phyloP scores from a whole-genome alignment of 2,888 invertebrate genomes.

The Drosophila maculinotata region DNA sequence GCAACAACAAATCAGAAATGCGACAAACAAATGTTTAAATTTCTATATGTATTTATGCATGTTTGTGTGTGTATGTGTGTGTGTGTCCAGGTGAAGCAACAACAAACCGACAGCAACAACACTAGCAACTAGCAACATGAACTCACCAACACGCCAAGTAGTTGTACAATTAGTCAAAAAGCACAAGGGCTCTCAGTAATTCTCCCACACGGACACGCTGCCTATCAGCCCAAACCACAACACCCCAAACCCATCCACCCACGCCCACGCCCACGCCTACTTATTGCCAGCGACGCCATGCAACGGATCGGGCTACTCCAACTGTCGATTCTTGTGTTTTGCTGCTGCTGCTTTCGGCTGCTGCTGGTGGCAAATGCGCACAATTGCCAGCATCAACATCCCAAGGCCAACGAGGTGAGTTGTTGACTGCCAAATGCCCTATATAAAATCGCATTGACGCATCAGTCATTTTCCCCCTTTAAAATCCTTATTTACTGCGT shows the following conservation, averaged over 20 bases:
- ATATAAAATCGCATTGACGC: too few relatives aligned
- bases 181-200: constrained; percentile 10
- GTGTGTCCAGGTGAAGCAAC: constrained; percentile 34
- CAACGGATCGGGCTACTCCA: constrained; percentile 25
- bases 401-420: constrained; percentile 88
- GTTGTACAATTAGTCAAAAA: constrained; percentile 49
- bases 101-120: constrained; percentile 25
- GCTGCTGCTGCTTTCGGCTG: constrained; percentile 39
- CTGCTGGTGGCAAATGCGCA: constrained; percentile 55
- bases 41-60: constrained; percentile 13
- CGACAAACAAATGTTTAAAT: constrained; percentile 45
- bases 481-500: too few relatives aligned
- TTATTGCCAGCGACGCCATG: too few relatives aligned
- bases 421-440: too few relatives aligned
- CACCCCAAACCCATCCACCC: constrained; percentile 13
- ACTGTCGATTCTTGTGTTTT: constrained; percentile 29
- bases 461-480: too few relatives aligned
- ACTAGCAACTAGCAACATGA: constrained; percentile 19
- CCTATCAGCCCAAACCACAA: background rate
- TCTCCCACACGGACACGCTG: constrained; percentile 12
- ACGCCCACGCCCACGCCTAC: constrained; percentile 5
- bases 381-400: constrained; percentile 89
- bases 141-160: constrained; percentile 37
- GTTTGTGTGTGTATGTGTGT: constrained; percentile 17
- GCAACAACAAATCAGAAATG: constrained; percentile 35